Evolutionary conservation across 2,888 invertebrate species (phyloP).

Genomic region (Muschampia plurimacula): DNA sequence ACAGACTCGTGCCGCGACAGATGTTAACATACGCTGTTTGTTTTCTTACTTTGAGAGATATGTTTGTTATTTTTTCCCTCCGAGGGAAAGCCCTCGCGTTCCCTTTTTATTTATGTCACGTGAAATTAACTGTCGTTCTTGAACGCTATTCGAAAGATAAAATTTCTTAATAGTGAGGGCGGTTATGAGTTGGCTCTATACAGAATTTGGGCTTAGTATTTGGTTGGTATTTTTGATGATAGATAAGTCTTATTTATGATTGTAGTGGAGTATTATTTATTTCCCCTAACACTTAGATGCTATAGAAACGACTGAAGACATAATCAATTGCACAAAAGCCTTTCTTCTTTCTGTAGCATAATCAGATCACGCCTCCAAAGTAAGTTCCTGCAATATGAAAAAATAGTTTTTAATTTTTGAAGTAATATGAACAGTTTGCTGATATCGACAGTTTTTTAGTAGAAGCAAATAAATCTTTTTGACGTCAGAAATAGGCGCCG

Average conservation of each 20-base stretch:
- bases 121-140: slow-evolving; percentile 77
- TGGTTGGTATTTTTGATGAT: neutral
- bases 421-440: too few relatives aligned
- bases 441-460: too few relatives aligned
- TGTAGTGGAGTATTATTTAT: neutral
- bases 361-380: too few relatives aligned
- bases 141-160: slow-evolving; percentile 65
- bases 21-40: slow-evolving; percentile 85
- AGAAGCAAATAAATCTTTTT: too few relatives aligned
- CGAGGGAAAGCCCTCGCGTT: slow-evolving; percentile 60
- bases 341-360: too few relatives aligned
- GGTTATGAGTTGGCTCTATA: slow-evolving; percentile 43
- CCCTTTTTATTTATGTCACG: slow-evolving; percentile 81
- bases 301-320: too few relatives aligned
- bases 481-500: too few relatives aligned
- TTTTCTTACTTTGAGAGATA: slow-evolving; percentile 83
- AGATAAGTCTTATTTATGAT: neutral
- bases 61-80: slow-evolving; percentile 79
- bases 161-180: slow-evolving; percentile 68
- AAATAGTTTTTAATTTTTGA: too few relatives aligned
- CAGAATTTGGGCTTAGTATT: neutral
- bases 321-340: too few relatives aligned
- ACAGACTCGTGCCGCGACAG: slow-evolving; percentile 76
- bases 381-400: too few relatives aligned
- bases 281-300: too few relatives aligned